Evolutionary conservation across 35 echinoderm and acorn worm genomes (phyloP), one percentile per base, ranked within the genome.

Genomic region (Patiria miniata): DNA sequence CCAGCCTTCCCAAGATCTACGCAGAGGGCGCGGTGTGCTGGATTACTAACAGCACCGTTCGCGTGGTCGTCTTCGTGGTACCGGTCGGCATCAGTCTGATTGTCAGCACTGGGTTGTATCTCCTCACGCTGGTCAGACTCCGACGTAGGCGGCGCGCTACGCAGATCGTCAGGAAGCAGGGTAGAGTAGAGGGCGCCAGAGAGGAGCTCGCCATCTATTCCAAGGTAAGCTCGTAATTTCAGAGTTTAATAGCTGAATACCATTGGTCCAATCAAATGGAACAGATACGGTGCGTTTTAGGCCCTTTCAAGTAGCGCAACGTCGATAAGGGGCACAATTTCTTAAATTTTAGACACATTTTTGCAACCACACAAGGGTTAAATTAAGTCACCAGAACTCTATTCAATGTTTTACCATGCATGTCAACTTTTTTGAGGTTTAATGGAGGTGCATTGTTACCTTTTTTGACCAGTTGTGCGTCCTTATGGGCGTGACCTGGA

Each of bases 401-500:
- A n/a, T n/a, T n/a, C n/a, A n/a, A n/a, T n/a, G n/a, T n/a, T n/a
- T n/a, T n/a, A n/a, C n/a, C n/a, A n/a, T n/a, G n/a, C n/a, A n/a
- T n/a, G n/a, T n/a, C n/a, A n/a, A n/a, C n/a, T n/a, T n/a, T n/a
- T n/a, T n/a, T n/a, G n/a, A n/a, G n/a, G n/a, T 47, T 47, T 47
- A 47, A 6, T 47, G 42, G 42, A n/a, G n/a, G n/a, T n/a, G n/a
- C n/a, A 47, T 47, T 47, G 42, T 12, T 47, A 6, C 42, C 12
- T 6, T 6, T 47, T 47, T 47, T 47, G 4, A 47, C 42, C 86
- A 87, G 86, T 38, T 87, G 22, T 39, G 68, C 18, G 36, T 52
- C 7, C 36, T 92, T 21, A 83, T 87, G 84, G 90, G 90, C 37
- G 68, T 92, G 26, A 92, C 90, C 28, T 92, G 90, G 90, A 40